Conservation (phyloP, 2,888 invertebrate genomes). For the Zaprionus bogoriensis region DNA sequence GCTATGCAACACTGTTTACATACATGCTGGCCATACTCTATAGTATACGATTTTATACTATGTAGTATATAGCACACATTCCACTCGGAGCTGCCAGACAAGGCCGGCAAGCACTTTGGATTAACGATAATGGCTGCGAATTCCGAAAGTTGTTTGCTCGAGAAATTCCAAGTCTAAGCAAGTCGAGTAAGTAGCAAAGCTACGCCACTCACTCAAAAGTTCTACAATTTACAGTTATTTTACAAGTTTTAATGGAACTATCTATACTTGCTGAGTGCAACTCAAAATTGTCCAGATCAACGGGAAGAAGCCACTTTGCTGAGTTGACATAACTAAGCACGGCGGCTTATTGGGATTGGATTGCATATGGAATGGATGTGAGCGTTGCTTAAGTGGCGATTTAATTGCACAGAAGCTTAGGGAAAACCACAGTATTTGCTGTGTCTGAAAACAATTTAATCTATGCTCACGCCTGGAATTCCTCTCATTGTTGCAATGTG, state of each 20-base stretch:
- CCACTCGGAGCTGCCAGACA: constrained; percentile 36
- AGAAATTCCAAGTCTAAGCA: background rate
- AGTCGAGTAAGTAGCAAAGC: background rate
- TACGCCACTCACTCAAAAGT: constrained; percentile 4
- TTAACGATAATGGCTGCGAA: constrained; percentile 43
- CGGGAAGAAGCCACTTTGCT: background rate
- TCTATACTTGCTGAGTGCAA: background rate
- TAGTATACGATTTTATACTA: background rate
- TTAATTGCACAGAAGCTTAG: background rate
- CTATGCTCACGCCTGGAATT: background rate
- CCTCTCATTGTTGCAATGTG: background rate
- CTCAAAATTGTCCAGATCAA: too few species aligned
- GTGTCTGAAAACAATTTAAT: background rate
- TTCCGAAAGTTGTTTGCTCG: constrained; percentile 15
- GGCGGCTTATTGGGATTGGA: background rate
- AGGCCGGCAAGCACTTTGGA: constrained; percentile 21
- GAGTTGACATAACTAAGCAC: background rate
- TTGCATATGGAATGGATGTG: background rate
- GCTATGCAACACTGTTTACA: constrained; percentile 38
- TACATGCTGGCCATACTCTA: too few species aligned
- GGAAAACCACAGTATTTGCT: background rate
- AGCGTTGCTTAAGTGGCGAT: background rate
- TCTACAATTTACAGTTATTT: constrained; percentile 2
- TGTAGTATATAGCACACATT: background rate
- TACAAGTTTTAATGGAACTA: constrained; percentile 16